Conservation (phyloP, 2,797 vertebrate genomes). For the Mastacembelus armatus region DNA sequence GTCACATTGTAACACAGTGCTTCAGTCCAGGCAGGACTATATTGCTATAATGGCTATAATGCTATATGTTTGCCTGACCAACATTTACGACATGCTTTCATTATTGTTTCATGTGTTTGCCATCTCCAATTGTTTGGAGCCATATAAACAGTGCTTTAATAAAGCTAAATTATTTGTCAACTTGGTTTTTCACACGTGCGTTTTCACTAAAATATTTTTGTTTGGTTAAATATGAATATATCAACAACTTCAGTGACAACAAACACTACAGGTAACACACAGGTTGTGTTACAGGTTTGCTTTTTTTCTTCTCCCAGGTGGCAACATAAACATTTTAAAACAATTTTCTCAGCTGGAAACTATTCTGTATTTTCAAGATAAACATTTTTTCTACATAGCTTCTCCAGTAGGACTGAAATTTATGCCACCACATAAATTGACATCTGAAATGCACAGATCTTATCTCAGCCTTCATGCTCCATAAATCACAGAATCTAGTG, state of each 20-base stretch:
- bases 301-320: neutral
- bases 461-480: neutral
- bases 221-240: slow-evolving; percentile 31
- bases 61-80: slow-evolving; percentile 18
- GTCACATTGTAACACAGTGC: slow-evolving; percentile 10
- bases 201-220: slow-evolving; percentile 20
- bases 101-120: slow-evolving; percentile 6
- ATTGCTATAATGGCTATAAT: slow-evolving; percentile 17
- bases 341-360: neutral
- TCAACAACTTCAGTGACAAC: slow-evolving; percentile 13
- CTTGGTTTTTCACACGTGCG: slow-evolving; percentile 35
- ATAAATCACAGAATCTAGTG: slow-evolving; percentile 19
- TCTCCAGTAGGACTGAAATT: too few species aligned
- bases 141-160: slow-evolving; percentile 21
- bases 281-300: slow-evolving; percentile 22
- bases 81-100: slow-evolving; percentile 5
- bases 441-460: slow-evolving; percentile 14
- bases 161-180: slow-evolving; percentile 42
- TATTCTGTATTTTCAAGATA: neutral
- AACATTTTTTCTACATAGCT: too few species aligned
- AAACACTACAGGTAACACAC: slow-evolving; percentile 17
- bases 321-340: slow-evolving; percentile 1
- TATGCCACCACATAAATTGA: slow-evolving; percentile 6
- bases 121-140: slow-evolving; percentile 26
- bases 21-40: slow-evolving; percentile 17